Percentiles rank a stretch among this genome's conserved stretches.
These are phyloP conservation scores for Oreotragus oreotragus DNA, from an alignment of 2,113 vertebrate species.

Conservation along the genomic window DNA sequence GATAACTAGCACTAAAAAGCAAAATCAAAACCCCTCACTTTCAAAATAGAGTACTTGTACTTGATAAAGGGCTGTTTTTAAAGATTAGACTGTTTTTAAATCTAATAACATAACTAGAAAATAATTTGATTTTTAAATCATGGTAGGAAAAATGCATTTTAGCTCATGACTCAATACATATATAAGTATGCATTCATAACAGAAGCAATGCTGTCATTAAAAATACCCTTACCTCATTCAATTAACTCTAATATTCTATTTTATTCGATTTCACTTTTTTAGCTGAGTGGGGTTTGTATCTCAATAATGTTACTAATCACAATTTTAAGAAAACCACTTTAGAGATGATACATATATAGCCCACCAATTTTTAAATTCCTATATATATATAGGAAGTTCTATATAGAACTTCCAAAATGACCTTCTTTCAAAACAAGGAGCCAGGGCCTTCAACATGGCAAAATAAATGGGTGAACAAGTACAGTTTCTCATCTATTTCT, in stretches of 20 bases:
- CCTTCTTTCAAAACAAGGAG: not conserved
- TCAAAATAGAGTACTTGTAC: not conserved
- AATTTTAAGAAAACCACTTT: not conserved
- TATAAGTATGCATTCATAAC: not conserved
- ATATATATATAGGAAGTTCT: not conserved
- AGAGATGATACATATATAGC: not conserved
- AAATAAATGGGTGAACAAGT: not conserved
- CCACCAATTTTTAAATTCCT: not conserved
- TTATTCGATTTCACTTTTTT: not conserved
- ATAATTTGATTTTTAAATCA: not conserved
- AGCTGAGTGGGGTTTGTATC: not conserved
- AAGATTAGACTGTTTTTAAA: not conserved
- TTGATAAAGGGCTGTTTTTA: not conserved
- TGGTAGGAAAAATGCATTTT: not conserved
- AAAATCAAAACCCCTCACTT: not conserved
- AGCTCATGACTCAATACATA: not conserved
- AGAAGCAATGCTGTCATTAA: not conserved
- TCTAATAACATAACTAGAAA: not conserved
- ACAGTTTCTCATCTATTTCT: not conserved
- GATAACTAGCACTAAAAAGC: not conserved
- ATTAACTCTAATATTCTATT: not conserved
- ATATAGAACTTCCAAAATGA: not conserved
- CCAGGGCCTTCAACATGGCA: not conserved
- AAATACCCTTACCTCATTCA: not conserved
- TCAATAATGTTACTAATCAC: not conserved